Evolutionary conservation across 2,797 vertebrate genomes (phyloP), one percentile per base, ranked within the genome.

Genomic region (Sebastes umbrosus): DNA sequence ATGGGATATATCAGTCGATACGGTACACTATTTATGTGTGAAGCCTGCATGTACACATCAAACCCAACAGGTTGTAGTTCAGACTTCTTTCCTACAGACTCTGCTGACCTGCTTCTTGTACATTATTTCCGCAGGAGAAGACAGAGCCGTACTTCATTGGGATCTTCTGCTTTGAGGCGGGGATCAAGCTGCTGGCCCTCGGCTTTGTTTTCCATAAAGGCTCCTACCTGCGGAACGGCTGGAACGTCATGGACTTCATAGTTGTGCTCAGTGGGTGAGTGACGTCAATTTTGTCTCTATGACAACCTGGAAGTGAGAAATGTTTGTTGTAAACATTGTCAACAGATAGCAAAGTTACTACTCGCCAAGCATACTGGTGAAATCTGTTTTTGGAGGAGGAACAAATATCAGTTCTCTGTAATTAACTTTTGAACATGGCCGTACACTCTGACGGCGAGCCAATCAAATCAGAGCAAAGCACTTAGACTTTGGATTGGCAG

Each of bases 231-330:
- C 97, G 99, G 87, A 99, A 99, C 0, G 99, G 98, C 91, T 99
- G 99, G 99, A 99, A 99, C 2, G 97, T 99, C 87, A 99, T 99
- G 98, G 99, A 99, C 94, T 99, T 99, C 95, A 99, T 99, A 0
- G 99, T 99, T 22, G 98, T 99, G 75, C 97, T 99, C 90, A 99
- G 98, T 0, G 99, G 99, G 99, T 99, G 93, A 99, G 98, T 96
- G 36, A 65, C 16, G 29, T 72, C 50, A 22, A 34, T 22, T 50
- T 27, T 32, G 54, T 77, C 68, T 67, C 79, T 20, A 3, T 59
- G 54, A 65, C 66, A 6, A 77, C 69, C 11, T 46, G 18, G 67
- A 60, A 57, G 43, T 32, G 36, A 68, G 32, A 83, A 74, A 39
- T 76, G 39, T 79, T 85, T 79, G 59, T 80, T 85, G 81, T 75